phyloP scores from a whole-genome alignment of 2,113 vertebrate species.

The Scomber scombrus region DNA sequence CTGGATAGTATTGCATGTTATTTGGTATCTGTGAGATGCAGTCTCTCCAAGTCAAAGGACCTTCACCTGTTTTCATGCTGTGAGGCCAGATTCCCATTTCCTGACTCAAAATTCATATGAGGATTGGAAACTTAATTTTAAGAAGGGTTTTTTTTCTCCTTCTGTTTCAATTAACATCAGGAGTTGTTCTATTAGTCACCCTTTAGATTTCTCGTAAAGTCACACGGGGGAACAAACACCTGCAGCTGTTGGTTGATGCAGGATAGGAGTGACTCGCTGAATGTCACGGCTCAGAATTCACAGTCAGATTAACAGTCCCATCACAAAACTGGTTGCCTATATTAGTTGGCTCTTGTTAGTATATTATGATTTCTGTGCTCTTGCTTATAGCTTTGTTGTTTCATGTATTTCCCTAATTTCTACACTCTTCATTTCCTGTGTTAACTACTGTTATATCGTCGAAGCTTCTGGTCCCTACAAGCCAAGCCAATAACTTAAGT shows the following conservation, averaged over 20 bases:
- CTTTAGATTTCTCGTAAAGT: conserved; percentile 10
- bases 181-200: conserved; percentile 26
- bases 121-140: background rate
- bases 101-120: background rate
- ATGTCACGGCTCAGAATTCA: background rate
- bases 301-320: background rate
- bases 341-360: too few species aligned
- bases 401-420: background rate
- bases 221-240: background rate
- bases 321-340: background rate
- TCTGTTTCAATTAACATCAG: background rate
- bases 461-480: background rate
- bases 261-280: background rate
- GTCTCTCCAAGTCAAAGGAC: background rate
- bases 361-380: too few species aligned
- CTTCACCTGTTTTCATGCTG: conserved; percentile 10
- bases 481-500: too few species aligned
- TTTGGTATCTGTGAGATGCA: background rate
- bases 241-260: background rate
- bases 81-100: conserved; percentile 16
- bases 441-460: too few species aligned
- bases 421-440: background rate
- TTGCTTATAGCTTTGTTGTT: too few species aligned
- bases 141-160: background rate
- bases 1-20: background rate